Evolutionary conservation across 2,113 vertebrate species (phyloP).

Genomic region (Diadophis punctatus): DNA sequence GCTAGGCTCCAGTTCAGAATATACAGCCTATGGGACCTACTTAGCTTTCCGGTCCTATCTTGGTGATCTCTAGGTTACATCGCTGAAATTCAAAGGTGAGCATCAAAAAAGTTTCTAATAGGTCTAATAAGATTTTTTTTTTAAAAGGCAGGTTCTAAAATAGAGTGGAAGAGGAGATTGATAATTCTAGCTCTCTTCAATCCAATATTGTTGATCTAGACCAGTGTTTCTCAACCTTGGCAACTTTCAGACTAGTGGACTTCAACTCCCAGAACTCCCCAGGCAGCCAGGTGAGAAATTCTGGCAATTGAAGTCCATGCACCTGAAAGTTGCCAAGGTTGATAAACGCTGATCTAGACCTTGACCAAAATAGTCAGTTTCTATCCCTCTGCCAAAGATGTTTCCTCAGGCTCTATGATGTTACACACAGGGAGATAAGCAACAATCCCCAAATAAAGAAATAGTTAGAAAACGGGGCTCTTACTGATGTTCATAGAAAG

Average conservation of each 20-base stretch:
- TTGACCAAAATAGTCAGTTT: not conserved
- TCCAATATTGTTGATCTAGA: not conserved
- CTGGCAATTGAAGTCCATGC: not conserved
- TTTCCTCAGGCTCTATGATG: not conserved
- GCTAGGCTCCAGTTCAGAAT: not conserved
- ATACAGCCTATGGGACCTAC: not conserved
- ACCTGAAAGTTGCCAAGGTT: not conserved
- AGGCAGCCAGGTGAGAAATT: not conserved
- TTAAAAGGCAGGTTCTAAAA: not conserved
- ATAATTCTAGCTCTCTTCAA: not conserved
- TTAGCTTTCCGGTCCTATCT: not conserved
- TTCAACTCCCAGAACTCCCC: not conserved
- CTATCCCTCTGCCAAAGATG: not conserved
- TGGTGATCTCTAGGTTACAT: not conserved
- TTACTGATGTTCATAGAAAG: not conserved
- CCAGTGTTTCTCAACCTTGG: not conserved
- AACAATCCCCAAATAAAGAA: not conserved
- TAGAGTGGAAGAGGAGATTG: not conserved
- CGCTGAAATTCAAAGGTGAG: not conserved
- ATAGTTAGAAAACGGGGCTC: not conserved
- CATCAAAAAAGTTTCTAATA: not conserved
- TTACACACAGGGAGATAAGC: not conserved
- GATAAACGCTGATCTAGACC: not conserved
- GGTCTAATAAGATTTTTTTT: not conserved
- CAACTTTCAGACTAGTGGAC: not conserved